Conservation (phyloP, 2,888 invertebrate species). For the Drosophila birchii region DNA sequence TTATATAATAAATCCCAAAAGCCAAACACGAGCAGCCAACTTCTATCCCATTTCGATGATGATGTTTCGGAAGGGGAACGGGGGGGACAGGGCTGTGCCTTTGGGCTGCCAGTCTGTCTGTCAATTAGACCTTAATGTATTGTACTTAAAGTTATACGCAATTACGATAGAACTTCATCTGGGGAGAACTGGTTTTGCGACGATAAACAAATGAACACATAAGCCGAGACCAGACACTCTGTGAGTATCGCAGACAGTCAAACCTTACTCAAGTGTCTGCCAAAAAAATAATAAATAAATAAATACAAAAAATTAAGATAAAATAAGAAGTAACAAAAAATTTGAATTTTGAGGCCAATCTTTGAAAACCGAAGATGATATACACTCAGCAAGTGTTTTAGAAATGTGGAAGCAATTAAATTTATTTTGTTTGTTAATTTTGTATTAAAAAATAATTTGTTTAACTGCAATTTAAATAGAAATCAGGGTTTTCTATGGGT, state of each 20-base stretch:
- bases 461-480: background rate
- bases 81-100: conserved; percentile 8
- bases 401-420: background rate
- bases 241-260: conserved; percentile 26
- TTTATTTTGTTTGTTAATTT: background rate
- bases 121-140: conserved; percentile 80
- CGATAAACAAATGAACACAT: conserved; percentile 63
- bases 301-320: conserved; percentile 5
- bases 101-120: conserved; percentile 67
- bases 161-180: conserved; percentile 70
- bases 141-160: conserved; percentile 78
- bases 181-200: conserved; percentile 46
- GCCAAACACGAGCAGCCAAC: conserved; percentile 32
- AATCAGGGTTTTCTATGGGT: background rate
- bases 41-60: conserved; percentile 36
- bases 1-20: conserved; percentile 56
- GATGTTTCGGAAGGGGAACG: background rate
- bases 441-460: too few species aligned
- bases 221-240: conserved; percentile 47
- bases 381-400: conserved; percentile 6
- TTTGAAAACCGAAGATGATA: background rate
- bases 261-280: conserved; percentile 42
- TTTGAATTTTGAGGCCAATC: conserved; percentile 16
- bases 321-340: conserved; percentile 17
- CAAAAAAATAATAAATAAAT: conserved; percentile 14